phyloP scores from a whole-genome alignment of 2,113 vertebrate genomes.

The Pyxicephalus adspersus region DNA sequence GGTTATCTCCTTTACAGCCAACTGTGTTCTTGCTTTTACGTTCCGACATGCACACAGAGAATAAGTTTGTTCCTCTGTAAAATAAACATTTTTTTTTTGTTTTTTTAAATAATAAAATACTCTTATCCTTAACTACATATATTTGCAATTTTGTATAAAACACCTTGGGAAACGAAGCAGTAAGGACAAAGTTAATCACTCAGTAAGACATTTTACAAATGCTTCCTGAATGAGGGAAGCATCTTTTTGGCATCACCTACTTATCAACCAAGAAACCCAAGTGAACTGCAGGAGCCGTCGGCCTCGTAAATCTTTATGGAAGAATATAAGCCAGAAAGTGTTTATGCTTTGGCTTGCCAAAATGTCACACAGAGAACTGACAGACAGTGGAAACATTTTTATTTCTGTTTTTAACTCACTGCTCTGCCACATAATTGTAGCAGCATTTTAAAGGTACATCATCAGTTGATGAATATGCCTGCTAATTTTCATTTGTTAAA shows the following conservation, averaged over 20 bases:
- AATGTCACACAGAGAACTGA: slow-evolving; percentile 15
- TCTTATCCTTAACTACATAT: not conserved
- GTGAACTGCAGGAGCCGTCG: slow-evolving; percentile 49
- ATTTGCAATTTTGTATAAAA: not conserved
- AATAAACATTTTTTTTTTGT: too few relatives aligned
- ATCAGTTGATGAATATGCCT: too few relatives aligned
- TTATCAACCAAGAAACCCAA: slow-evolving; percentile 32
- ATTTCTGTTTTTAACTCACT: not conserved
- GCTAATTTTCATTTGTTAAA: too few relatives aligned
- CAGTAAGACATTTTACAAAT: slow-evolving; percentile 17
- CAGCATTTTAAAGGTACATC: too few relatives aligned
- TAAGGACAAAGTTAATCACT: slow-evolving; percentile 11
- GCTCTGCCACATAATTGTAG: not conserved
- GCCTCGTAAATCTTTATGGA: slow-evolving; percentile 48
- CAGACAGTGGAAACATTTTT: slow-evolving; percentile 35
- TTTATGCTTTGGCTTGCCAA: slow-evolving; percentile 46
- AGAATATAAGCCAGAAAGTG: slow-evolving; percentile 38
- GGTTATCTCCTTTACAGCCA: too few relatives aligned
- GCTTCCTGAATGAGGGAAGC: slow-evolving; percentile 35
- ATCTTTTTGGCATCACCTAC: slow-evolving; percentile 28
- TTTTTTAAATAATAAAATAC: too few relatives aligned
- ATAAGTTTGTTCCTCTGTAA: too few relatives aligned
- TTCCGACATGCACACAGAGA: too few relatives aligned
- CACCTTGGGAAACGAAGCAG: slow-evolving; percentile 1
- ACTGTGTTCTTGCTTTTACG: too few relatives aligned